Conservation (phyloP, 2,113 vertebrate genomes). For the Caretta caretta region DNA sequence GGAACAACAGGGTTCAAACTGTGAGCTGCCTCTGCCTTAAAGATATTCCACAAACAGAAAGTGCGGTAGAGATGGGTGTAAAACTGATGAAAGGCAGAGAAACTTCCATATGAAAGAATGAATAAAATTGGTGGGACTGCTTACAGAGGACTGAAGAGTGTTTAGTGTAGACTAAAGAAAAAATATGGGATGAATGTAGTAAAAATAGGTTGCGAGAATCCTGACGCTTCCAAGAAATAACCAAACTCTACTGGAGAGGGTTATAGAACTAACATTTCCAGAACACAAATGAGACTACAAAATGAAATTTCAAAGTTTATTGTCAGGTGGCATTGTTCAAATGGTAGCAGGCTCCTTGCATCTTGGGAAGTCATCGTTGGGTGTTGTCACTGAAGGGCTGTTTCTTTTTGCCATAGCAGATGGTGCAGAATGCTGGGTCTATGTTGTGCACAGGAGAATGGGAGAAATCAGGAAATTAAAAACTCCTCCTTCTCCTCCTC, state of each 20-base stretch:
- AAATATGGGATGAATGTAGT: not conserved
- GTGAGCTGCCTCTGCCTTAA: not conserved
- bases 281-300: not conserved
- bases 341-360: not conserved
- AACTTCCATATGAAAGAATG: not conserved
- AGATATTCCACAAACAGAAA: not conserved
- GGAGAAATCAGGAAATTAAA: not conserved
- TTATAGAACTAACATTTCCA: not conserved
- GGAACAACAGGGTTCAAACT: not conserved
- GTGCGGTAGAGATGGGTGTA: not conserved
- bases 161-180: not conserved
- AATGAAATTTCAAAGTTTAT: not conserved
- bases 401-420: not conserved
- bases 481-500: not conserved
- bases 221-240: not conserved
- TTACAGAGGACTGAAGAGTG: not conserved
- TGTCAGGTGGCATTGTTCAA: not conserved
- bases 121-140: not conserved
- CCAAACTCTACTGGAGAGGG: not conserved
- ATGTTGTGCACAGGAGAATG: not conserved
- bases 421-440: not conserved
- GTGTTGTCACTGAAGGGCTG: not conserved
- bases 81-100: not conserved
- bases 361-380: not conserved
- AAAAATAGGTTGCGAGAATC: not conserved